These are phyloP conservation scores for Actenoides lindsayi DNA, from an alignment of 2,113 vertebrate genomes.

Conservation along the genomic window DNA sequence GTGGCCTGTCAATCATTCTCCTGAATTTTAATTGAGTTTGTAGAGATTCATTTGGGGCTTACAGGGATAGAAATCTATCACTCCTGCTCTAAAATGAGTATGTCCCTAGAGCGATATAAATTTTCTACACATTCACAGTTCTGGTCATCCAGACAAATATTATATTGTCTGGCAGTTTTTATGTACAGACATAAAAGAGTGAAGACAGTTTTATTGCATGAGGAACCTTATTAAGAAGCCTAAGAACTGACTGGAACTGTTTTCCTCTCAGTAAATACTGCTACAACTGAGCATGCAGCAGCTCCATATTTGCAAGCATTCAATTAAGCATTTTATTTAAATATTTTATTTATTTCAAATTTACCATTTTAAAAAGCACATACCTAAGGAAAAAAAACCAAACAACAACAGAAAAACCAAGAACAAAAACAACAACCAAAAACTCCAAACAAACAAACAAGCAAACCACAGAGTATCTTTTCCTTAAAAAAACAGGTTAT, in stretches of 20 bases:
- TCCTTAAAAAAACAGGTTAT: not conserved
- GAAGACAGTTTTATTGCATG: not conserved
- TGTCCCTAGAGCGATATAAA: not conserved
- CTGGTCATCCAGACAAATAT: slow-evolving; percentile 2
- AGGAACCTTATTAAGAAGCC: not conserved
- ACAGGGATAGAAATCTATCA: not conserved
- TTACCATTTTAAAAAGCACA: not conserved
- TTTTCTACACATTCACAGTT: not conserved
- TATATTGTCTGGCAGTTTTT: slow-evolving; percentile 3
- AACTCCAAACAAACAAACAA: not conserved
- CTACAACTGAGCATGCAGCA: not conserved
- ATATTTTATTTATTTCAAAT: no score
- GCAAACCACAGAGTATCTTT: not conserved
- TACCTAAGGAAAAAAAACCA: not conserved
- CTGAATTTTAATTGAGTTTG: not conserved
- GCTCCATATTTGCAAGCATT: not conserved
- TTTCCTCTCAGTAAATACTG: not conserved
- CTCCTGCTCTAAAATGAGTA: not conserved
- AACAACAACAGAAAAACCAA: not conserved
- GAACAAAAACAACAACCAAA: no score
- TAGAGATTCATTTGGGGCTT: not conserved
- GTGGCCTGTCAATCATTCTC: not conserved
- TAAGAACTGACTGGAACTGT: not conserved
- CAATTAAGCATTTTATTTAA: not conserved
- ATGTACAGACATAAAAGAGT: not conserved